These are phyloP conservation scores for Lithobates sylvaticus DNA, from an alignment of 2,797 vertebrate genomes.

Conservation along the genomic window DNA sequence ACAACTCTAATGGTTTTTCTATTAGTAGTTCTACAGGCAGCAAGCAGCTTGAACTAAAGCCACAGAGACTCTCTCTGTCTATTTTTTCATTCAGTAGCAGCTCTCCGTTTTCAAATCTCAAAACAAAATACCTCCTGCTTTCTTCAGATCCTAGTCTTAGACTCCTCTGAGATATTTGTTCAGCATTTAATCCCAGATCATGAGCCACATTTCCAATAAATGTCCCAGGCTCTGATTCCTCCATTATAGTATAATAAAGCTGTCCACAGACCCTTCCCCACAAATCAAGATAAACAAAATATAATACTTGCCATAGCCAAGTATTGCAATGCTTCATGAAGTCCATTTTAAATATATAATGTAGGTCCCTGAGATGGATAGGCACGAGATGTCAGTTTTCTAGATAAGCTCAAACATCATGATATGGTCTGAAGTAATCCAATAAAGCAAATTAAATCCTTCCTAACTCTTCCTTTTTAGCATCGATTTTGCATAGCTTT, in stretches of 20 bases:
- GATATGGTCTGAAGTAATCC: conserved; percentile 48
- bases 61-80: conserved; percentile 91
- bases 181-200: conserved; percentile 85
- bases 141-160: conserved; percentile 86
- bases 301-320: conserved; percentile 90
- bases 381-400: conserved; percentile 59
- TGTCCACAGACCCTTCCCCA: conserved; percentile 85
- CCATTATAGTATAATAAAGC: conserved; percentile 88
- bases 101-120: conserved; percentile 83
- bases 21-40: conserved; percentile 87
- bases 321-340: conserved; percentile 72
- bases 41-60: conserved; percentile 81
- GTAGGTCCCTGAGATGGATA: conserved; percentile 65
- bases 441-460: conserved; percentile 52
- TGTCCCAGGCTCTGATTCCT: conserved; percentile 90
- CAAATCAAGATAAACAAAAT: conserved; percentile 83
- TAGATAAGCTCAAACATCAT: conserved; percentile 30
- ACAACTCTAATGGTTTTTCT: conserved; percentile 87
- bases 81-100: conserved; percentile 89
- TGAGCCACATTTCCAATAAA: conserved; percentile 90
- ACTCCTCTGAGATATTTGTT: conserved; percentile 81
- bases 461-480: conserved; percentile 42
- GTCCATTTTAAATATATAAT: conserved; percentile 69
- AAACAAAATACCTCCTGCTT: conserved; percentile 84
- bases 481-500: conserved; percentile 46